Evolutionary conservation across 2,797 vertebrate species (phyloP).

Genomic region (Echiichthys vipera): DNA sequence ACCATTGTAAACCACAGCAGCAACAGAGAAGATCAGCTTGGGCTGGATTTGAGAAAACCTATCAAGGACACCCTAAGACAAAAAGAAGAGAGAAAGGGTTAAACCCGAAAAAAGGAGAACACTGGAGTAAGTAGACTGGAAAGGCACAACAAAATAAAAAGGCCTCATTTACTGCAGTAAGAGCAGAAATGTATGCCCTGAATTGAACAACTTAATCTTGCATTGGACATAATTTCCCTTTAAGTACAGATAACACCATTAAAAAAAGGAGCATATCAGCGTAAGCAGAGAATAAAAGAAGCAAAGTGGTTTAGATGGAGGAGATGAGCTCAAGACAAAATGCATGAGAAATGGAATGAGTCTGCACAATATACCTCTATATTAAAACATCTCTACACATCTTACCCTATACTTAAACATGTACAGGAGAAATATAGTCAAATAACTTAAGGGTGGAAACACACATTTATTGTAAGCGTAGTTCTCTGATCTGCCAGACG

Average conservation of each 20-base stretch:
- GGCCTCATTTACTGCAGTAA: background rate
- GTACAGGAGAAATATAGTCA: background rate
- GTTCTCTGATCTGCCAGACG: slow-evolving; percentile 45
- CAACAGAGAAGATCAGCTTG: slow-evolving; percentile 95
- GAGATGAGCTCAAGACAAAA: background rate
- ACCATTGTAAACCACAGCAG: slow-evolving; percentile 94
- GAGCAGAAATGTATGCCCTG: background rate
- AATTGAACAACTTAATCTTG: background rate
- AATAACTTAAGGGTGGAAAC: background rate
- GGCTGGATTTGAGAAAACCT: slow-evolving; percentile 98
- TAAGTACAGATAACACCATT: background rate
- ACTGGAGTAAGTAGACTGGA: background rate
- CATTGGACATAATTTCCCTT: background rate
- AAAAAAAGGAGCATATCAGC: background rate
- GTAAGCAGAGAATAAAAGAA: background rate
- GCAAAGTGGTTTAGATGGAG: background rate
- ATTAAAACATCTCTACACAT: background rate
- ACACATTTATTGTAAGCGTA: slow-evolving; percentile 2
- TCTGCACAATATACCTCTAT: background rate
- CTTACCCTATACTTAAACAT: background rate
- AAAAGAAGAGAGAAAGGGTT: background rate
- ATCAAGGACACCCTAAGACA: slow-evolving; percentile 92
- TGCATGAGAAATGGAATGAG: background rate
- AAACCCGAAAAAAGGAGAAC: background rate
- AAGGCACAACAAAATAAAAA: background rate